Evolutionary conservation across 2,888 invertebrate species (phyloP).

Genomic region (Nudaria mundana): DNA sequence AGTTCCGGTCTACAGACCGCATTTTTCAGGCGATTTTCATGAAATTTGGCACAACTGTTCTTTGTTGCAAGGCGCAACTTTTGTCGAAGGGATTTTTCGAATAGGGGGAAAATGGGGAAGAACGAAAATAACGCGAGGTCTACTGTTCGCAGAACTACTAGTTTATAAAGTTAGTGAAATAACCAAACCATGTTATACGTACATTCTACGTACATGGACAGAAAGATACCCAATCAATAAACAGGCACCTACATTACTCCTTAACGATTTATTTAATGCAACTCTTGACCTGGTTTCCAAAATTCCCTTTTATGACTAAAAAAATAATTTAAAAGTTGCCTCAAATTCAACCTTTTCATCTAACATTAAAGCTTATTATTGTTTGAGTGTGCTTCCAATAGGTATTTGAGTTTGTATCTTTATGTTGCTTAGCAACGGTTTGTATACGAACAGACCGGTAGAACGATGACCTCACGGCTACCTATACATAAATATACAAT

Average conservation of each 20-base stretch:
- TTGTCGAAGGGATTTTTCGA: too few species aligned
- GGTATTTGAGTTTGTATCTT: slow-evolving; percentile 43
- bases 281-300: slow-evolving; percentile 45
- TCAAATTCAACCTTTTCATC: slow-evolving; percentile 30
- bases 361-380: slow-evolving; percentile 27
- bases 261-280: slow-evolving; percentile 40
- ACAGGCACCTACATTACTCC: slow-evolving; percentile 33
- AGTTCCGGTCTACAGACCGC: too few species aligned
- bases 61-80: too few species aligned
- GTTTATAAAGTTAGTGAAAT: too few species aligned
- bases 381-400: slow-evolving; percentile 4
- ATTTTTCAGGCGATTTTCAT: too few species aligned
- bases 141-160: too few species aligned
- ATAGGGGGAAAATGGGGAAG: too few species aligned
- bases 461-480: slow-evolving; percentile 53
- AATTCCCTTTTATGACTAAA: slow-evolving; percentile 15
- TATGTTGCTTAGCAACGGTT: slow-evolving; percentile 58
- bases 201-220: not conserved
- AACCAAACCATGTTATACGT: too few species aligned
- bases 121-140: too few species aligned
- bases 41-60: too few species aligned
- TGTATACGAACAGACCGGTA: slow-evolving; percentile 36
- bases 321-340: slow-evolving; percentile 2
- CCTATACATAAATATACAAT: too few species aligned
- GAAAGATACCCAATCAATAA: slow-evolving; percentile 39